Base-by-base conservation (phyloP, 2,888 invertebrate genomes). In the Bimastos eiseni region DNA sequence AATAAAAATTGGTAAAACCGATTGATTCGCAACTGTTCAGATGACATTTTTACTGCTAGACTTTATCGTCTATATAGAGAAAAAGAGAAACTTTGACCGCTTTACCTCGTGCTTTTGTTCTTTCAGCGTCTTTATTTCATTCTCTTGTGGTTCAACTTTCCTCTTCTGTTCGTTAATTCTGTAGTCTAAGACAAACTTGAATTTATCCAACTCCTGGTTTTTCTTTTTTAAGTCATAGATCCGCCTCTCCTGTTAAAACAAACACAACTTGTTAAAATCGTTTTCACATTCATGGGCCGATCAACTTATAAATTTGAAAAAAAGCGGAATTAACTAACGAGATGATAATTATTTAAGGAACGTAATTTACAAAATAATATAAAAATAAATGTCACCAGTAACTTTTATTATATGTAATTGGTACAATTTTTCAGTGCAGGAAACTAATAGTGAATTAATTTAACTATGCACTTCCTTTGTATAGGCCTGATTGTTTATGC, bases 141-240 rank as follows among this genome's bases (percentile, higher is more conserved):
- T 96, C 94, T 98, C 98, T 93, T 97, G 96, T 0, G 98, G 98
- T 94, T 98, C 97, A 93, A 98, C 97, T 95, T 97, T 97, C 93
- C 97, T 97, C 94, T 97, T 97, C 37, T 98, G 95, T 93, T 98
- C 98, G 49, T 97, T 97, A 91, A 98, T 98, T 95, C 98, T 98
- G 94, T 98, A 97, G 94, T 97, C 97, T 55, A 98, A 95, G 1
- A 98, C 97, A 94, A 97, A 98, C 94, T 97, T 98, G 94, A 97
- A 97, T 95, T 98, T 98, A 94, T 98, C 98, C 92, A 98, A 95
- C 94, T 98, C 98, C 94, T 95, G 95, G 94, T 97, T 98, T 94
- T 97, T 97, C 92, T 97, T 96, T 94, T 97, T 97, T 91, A 98
- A 95, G 93, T 98, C 97, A 93, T 97, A 97, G 92, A 98, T 97